Evolutionary conservation across 2,888 invertebrate genomes (phyloP), one percentile per base, ranked within the genome.

Genomic region (Noctua janthina): DNA sequence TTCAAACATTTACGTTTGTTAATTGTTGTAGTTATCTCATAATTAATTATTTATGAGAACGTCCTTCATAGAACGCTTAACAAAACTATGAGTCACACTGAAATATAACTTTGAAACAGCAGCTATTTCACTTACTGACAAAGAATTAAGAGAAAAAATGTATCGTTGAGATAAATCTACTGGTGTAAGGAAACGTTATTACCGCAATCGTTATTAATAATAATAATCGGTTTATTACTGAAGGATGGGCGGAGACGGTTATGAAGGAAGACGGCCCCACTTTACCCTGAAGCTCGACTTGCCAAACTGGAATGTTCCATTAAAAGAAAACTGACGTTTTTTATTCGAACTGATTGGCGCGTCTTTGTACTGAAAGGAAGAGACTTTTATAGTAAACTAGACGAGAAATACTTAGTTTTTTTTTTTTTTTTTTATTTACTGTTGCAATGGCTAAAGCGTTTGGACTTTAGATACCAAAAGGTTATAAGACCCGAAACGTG

Each of bases 181-280:
- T 64, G 49, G 35, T n/a, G 46, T 49, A 74, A 76, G 46, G 29
- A 85, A 79, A 73, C 13, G 71, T 82, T 81, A 88, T 74, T 71
- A 78, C 78, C 69, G 66, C 78, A 71, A 80, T 83, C 74, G 66
- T 70, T 75, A 79, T 78, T 78, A 87, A 62, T 81, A 76, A 74
- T 74, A 83, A 77, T 81, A 84, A 81, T 81, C 56, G 62, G 74
- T 72, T 84, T 81, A 75, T 74, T 67, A 82, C 71, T 74, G 35
- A 76, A 74, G 72, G 62, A 71, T 69, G 51, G 23, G 69, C 75
- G 59, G 64, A 70, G 79, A 76, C 54, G 68, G 69, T 81, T 82
- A 87, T 79, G 68, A 69, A 73, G 66, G 77, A 62, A 72, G 70
- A 68, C 56, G 39, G 69, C 46, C 43, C 68, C 51, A 39, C 64